Evolutionary conservation across 2,797 vertebrate species (phyloP).

Genomic region (Leuciscus waleckii): DNA sequence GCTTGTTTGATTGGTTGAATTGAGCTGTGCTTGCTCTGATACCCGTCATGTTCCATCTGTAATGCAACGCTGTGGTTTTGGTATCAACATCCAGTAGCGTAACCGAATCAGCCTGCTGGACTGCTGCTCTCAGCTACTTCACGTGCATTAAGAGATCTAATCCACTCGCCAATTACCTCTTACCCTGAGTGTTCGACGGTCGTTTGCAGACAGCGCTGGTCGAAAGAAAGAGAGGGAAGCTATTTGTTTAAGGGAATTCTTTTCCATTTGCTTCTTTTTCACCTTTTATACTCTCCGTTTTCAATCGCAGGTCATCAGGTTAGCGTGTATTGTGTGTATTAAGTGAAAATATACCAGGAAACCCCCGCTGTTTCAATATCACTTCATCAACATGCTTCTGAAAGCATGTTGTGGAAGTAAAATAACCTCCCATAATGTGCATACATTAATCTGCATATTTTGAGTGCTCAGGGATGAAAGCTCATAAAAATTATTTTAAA

Average conservation of each 20-base stretch:
- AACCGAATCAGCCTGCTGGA: constrained; percentile 54
- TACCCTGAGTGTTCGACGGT: constrained; percentile 26
- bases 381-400: neutral
- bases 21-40: constrained; percentile 29
- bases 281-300: neutral
- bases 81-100: constrained; percentile 54
- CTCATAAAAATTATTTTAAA: neutral
- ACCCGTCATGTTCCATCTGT: constrained; percentile 56
- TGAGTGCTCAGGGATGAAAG: neutral
- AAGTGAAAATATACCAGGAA: neutral
- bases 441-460: neutral
- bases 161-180: constrained; percentile 50
- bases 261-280: neutral
- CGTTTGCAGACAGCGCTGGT: constrained; percentile 23
- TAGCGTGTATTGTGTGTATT: neutral
- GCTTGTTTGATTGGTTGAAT: constrained; percentile 38
- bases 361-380: neutral
- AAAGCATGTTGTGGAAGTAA: neutral
- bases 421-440: neutral
- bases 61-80: constrained; percentile 55
- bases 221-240: neutral
- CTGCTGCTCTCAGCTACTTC: constrained; percentile 53
- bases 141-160: constrained; percentile 61
- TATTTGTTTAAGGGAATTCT: constrained; percentile 1
- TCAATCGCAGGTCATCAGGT: neutral